Evolutionary conservation across 23 tunicate species (phyloP).

Genomic region (Botrylloides violaceus): DNA sequence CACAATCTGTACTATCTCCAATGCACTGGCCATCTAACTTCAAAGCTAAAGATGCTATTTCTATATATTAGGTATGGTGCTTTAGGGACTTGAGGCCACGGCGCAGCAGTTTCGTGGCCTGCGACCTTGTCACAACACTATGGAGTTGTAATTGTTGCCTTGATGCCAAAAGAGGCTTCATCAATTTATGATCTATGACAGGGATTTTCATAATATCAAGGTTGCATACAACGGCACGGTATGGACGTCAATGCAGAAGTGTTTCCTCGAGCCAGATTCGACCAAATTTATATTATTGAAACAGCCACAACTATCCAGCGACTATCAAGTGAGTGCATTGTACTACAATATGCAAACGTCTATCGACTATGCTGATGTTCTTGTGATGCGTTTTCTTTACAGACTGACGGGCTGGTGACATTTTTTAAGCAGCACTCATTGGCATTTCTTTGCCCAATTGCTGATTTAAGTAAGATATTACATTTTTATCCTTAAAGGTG

Average conservation of each 20-base stretch:
- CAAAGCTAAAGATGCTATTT: no score
- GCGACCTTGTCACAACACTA: no score
- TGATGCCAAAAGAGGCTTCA: no score
- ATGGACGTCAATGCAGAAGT: not conserved
- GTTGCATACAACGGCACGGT: not conserved
- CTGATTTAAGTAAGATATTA: not conserved
- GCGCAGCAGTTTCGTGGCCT: no score
- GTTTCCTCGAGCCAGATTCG: not conserved
- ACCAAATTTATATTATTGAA: not conserved
- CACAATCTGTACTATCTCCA: no score
- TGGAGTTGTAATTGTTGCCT: no score
- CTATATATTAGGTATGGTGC: no score
- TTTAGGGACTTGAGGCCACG: no score
- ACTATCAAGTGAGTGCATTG: not conserved
- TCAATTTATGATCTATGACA: no score
- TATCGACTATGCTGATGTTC: not conserved
- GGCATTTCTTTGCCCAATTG: not conserved
- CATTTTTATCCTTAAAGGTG: no score
- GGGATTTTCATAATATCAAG: not conserved
- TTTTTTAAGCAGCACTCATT: not conserved
- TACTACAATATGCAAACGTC: no score
- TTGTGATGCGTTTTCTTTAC: not conserved
- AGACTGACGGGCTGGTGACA: not conserved
- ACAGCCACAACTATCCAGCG: not conserved
- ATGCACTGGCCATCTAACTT: no score